Evolutionary conservation across 2,113 vertebrate genomes (phyloP), one percentile per base, ranked within the genome.

Genomic region (Dipodomys merriami): DNA sequence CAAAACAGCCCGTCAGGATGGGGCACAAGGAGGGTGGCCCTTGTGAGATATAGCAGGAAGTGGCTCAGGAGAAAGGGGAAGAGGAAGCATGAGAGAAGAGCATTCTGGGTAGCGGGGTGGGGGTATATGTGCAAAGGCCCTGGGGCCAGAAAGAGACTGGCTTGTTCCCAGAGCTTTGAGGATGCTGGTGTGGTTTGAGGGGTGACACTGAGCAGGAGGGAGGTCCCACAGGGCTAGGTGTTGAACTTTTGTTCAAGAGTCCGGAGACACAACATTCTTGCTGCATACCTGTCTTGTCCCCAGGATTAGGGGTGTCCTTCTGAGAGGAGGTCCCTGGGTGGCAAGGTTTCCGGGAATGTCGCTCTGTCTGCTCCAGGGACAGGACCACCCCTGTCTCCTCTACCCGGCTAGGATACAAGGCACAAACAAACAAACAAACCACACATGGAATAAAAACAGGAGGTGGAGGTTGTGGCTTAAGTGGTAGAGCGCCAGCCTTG

Each of bases 311-410:
- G 23, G 71, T 83, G 0, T 98, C 95, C 23, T 98, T 95, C 96
- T 96, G 96, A 44, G 96, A 65, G 90, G 92, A 93, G 95, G 79
- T 5, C 68, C 89, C 89, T 35, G 7, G 89, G 78, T 64, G 96
- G 57, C 68, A 0, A 9, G 80, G 93, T 90, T 97, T 96, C 49
- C 96, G 90, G 0, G 5, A 93, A 20, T 35, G 86, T 19, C 74
- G 87, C 1, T 97, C 96, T 0, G 96, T 98, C 97, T 99, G 99
- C 95, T 98, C 99, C 6, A 98, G 13, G 0, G 99, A 99, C 95
- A 99, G 98, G 71, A 99, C 97, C 8, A 98, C 90, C 0, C 98
- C 98, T 0, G 98, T 97, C 96, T 99, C 98, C 96, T 99, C 98
- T 90, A 99, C 98, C 1, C 96, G 97, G 84, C 99, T 99, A 97